Evolutionary conservation across 1,140 invertebrate genomes (phyloP).

Genomic region (Drosophila bipectinata): DNA sequence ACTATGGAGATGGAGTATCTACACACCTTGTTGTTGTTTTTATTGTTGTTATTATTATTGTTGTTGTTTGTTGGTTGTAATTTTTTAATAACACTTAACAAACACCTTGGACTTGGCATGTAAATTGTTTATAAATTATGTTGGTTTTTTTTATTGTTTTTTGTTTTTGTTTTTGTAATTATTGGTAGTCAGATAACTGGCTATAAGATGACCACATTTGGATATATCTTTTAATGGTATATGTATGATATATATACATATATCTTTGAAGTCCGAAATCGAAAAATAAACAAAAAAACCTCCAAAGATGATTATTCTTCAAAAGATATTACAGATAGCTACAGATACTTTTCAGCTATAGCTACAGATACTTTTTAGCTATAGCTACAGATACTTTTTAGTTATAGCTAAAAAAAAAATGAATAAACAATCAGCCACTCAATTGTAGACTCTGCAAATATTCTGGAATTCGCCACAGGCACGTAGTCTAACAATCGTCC

Average conservation of each 20-base stretch:
- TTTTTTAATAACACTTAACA: constrained; percentile 77
- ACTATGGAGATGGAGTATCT: not conserved
- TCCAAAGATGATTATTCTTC: too few relatives aligned
- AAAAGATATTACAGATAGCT: too few relatives aligned
- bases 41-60: constrained; percentile 2
- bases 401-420: too few relatives aligned
- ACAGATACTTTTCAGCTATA: too few relatives aligned
- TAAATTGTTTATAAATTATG: constrained; percentile 79
- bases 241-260: not conserved
- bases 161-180: constrained; percentile 21
- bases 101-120: constrained; percentile 77
- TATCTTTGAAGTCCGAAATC: constrained; percentile 1
- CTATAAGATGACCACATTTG: constrained; percentile 29
- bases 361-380: too few relatives aligned
- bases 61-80: constrained; percentile 29
- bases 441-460: too few relatives aligned
- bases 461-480: too few relatives aligned
- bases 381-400: too few relatives aligned
- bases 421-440: too few relatives aligned
- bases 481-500: too few relatives aligned
- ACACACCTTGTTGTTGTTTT: constrained; percentile 6
- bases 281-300: constrained; percentile 3
- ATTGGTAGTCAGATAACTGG: constrained; percentile 38
- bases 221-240: too few relatives aligned
- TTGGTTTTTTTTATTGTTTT: constrained; percentile 60